phyloP scores from a whole-genome alignment of 2,888 invertebrate genomes.

The Isotomurus palustris region DNA sequence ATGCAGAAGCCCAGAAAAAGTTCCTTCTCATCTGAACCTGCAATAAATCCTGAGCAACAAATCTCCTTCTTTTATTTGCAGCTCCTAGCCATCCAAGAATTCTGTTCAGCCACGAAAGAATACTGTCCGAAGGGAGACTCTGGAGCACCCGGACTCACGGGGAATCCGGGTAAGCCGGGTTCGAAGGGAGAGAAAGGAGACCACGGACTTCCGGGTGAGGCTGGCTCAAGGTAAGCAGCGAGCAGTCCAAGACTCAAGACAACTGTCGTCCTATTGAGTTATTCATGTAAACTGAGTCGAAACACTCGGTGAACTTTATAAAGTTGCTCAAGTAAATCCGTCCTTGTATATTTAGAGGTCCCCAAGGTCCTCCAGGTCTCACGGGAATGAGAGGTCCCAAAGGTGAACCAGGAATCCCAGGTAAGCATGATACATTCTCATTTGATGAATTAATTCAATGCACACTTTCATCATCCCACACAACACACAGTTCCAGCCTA shows the following conservation, averaged over 20 bases:
- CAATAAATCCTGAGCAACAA: too few relatives aligned
- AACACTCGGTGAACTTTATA: not conserved
- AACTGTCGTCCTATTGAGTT: too few relatives aligned
- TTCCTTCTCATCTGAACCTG: too few relatives aligned
- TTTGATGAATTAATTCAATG: constrained; percentile 5
- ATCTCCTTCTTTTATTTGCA: constrained; percentile 53
- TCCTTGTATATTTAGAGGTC: constrained; percentile 50
- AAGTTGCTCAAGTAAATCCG: not conserved
- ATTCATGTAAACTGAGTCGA: not conserved
- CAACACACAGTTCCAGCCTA: too few relatives aligned
- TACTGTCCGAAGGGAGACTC: constrained; percentile 69
- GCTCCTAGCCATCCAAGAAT: constrained; percentile 77
- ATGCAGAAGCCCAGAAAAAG: too few relatives aligned
- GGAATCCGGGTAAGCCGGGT: constrained; percentile 51
- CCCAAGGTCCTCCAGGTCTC: constrained; percentile 63
- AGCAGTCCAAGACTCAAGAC: too few relatives aligned
- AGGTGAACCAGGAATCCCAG: constrained; percentile 64
- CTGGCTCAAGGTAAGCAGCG: constrained; percentile 33
- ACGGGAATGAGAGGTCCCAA: constrained; percentile 65
- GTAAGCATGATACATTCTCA: constrained; percentile 3
- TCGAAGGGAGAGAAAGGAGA: constrained; percentile 49
- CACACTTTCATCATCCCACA: too few relatives aligned
- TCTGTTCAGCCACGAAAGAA: constrained; percentile 75
- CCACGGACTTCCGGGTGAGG: constrained; percentile 49
- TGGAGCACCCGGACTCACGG: constrained; percentile 60